Percentiles rank a stretch among this genome's conserved stretches.
These are phyloP conservation scores for Netelia fuscicornis DNA, from an alignment of 2,888 invertebrate species.

Conservation along the genomic window DNA sequence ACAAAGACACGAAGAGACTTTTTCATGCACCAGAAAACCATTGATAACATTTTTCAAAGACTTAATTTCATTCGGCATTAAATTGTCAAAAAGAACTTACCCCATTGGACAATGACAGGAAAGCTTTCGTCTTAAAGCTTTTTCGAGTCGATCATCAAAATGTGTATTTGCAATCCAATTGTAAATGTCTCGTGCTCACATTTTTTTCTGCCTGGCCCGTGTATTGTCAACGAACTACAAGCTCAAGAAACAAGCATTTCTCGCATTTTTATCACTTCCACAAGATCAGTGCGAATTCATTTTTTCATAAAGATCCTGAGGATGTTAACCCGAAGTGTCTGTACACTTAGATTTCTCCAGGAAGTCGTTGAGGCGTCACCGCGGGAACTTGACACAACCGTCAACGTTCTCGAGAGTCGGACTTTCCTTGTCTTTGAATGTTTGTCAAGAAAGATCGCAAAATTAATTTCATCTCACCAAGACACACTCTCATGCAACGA, in stretches of 20 bases:
- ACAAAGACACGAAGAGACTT: constrained; percentile 40
- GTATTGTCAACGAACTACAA: background rate
- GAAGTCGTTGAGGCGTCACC: constrained; percentile 54
- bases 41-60: background rate
- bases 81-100: constrained; percentile 26
- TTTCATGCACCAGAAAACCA: background rate
- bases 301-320: constrained; percentile 8
- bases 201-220: background rate
- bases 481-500: background rate
- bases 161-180: background rate
- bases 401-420: constrained; percentile 18
- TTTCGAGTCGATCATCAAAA: background rate
- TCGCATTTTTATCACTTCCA: background rate
- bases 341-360: constrained; percentile 27
- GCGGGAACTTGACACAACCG: constrained; percentile 54
- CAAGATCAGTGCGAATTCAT: background rate
- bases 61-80: background rate
- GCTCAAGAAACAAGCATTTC: background rate
- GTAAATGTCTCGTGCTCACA: background rate
- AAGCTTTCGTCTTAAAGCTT: background rate
- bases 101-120: background rate
- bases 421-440: background rate
- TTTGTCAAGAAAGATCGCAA: constrained; percentile 10
- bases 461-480: constrained; percentile 45
- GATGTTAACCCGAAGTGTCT: background rate